Evolutionary conservation across 2,797 vertebrate species (phyloP).

Genomic region (Pseudopleuronectes americanus): DNA sequence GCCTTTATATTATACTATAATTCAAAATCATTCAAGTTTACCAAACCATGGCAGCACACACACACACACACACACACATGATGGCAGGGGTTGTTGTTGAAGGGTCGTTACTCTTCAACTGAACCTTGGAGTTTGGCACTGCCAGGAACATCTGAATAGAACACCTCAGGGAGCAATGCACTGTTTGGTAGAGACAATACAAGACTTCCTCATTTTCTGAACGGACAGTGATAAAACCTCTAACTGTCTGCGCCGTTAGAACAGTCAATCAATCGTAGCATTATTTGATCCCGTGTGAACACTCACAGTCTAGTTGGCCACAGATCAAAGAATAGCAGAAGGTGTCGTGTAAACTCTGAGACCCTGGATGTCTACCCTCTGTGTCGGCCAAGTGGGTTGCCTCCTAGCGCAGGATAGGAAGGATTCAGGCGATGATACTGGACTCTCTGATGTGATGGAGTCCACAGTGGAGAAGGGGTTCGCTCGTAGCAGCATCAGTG

Average conservation of each 20-base stretch:
- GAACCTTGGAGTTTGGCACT: conserved; percentile 9
- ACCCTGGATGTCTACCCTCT: conserved; percentile 40
- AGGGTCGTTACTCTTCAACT: neutral
- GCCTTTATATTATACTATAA: neutral
- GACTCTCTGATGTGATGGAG: neutral
- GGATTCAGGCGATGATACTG: conserved; percentile 8
- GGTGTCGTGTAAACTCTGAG: conserved; percentile 25
- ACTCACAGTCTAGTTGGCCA: conserved; percentile 30
- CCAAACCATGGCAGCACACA: neutral
- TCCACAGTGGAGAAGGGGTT: neutral
- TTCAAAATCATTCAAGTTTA: neutral
- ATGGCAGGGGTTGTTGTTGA: no score
- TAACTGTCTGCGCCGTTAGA: neutral
- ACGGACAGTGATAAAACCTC: conserved; percentile 17
- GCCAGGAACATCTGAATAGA: neutral
- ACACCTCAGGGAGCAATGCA: neutral
- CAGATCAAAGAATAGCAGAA: conserved; percentile 44
- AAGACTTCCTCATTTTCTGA: conserved; percentile 18
- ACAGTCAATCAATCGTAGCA: conserved; percentile 13
- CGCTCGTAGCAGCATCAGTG: conserved; percentile 12
- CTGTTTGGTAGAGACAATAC: conserved; percentile 3
- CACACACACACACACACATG: no score
- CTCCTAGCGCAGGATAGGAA: conserved; percentile 29
- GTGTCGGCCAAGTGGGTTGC: conserved; percentile 42
- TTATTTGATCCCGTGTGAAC: conserved; percentile 56